Evolutionary conservation across 2,888 invertebrate species (phyloP).

Genomic region (Papilio elwesi): DNA sequence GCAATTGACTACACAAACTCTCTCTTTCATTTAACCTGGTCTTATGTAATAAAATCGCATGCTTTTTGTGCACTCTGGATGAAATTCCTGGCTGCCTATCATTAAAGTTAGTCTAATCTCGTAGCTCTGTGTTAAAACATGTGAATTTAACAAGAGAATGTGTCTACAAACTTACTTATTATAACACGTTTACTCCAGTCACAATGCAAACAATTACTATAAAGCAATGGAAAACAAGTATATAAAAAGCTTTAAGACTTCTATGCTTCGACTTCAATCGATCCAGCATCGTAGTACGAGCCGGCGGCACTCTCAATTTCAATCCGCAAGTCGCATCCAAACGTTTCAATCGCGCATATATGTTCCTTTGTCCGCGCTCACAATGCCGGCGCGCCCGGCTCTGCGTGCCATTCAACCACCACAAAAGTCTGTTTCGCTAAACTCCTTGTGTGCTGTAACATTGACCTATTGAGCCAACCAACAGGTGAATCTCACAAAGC

Average conservation of each 20-base stretch:
- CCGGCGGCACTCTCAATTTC: conserved; percentile 70
- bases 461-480: conserved; percentile 82
- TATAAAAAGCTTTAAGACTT: not conserved
- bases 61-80: too few relatives aligned
- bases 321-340: conserved; percentile 68
- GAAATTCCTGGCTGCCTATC: too few relatives aligned
- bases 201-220: not conserved
- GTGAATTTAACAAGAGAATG: too few relatives aligned
- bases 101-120: too few relatives aligned
- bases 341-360: conserved; percentile 77
- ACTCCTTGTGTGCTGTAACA: conserved; percentile 50
- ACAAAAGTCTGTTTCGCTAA: conserved; percentile 75
- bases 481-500: conserved; percentile 81
- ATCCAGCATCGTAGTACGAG: conserved; percentile 35
- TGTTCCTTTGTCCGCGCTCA: conserved; percentile 72
- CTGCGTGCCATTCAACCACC: conserved; percentile 72
- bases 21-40: too few relatives aligned
- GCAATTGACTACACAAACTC: too few relatives aligned
- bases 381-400: conserved; percentile 62
- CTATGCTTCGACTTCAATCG: conserved; percentile 20
- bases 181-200: too few relatives aligned
- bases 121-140: too few relatives aligned
- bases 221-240: not conserved
- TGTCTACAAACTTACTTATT: too few relatives aligned
- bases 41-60: too few relatives aligned